Base-by-base conservation (phyloP, 1,140 invertebrate genomes). In the Pantala flavescens region DNA sequence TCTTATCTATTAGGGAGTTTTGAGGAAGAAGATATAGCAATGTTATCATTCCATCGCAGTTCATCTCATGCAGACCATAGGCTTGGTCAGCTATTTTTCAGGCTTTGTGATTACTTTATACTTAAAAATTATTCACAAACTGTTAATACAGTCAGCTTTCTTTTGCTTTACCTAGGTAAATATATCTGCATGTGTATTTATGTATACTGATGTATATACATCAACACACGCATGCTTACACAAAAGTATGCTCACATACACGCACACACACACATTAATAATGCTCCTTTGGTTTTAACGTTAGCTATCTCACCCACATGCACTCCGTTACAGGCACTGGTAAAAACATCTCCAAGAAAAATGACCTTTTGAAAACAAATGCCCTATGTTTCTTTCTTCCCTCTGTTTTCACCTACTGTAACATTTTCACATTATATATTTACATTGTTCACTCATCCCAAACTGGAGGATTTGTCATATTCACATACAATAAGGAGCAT, bases 71-170 rank as follows among this genome's bases (percentile, higher is more conserved):
- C 3, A 36, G 28, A 36, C 28, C 28, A 36, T 5, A 9, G 28
- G 28, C 28, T 5, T 36, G 28, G 28, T 36, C 28, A 36, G 28
- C 28, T 36, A 9, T 36, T 36, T 36, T 36, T 36, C 28, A 36
- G 28, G 28, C 28, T 36, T 36, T 36, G 28, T 36, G 28, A 63
- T 19, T 63, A 21, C n/a, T 63, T 12, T 19, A 63, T 63, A 63
- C 49, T 63, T 63, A 63, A 63, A 63, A 63, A 63, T 63, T 63
- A 63, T 19, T 63, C 49, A 63, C 49, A 63, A 19, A 63, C 49
- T 63, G 49, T 63, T 19, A 19, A 19, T 63, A 63, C 49, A 63
- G 49, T 21, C n/a, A 21, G 14, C n/a, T 63, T 63, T 63, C 49
- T 14, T 21, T 19, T 63, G 14, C 12, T 63, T 16, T 63, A 63